These are phyloP conservation scores for Seriola aureovittata DNA, from an alignment of 2,113 vertebrate species.

Conservation along the genomic window DNA sequence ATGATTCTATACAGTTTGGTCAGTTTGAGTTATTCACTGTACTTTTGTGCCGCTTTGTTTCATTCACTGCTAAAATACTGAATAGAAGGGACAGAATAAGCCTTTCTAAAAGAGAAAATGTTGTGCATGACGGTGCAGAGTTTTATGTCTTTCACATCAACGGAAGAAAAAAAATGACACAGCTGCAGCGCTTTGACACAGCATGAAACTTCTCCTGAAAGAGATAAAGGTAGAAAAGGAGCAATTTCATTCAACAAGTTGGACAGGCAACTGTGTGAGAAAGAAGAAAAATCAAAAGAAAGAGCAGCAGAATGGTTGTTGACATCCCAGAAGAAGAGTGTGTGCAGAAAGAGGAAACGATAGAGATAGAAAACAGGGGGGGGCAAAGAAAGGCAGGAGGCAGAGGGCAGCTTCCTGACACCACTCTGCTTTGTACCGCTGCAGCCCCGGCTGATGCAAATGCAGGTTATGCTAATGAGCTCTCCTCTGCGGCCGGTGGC, in stretches of 20 bases:
- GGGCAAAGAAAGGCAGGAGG: conserved; percentile 30
- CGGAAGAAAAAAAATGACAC: not conserved
- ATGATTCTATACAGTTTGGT: no score
- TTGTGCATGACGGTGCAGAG: not conserved
- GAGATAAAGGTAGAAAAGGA: not conserved
- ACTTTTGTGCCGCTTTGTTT: not conserved
- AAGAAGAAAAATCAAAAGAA: not conserved
- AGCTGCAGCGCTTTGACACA: not conserved
- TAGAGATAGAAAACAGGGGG: not conserved
- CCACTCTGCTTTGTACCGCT: conserved; percentile 56
- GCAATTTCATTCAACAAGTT: not conserved
- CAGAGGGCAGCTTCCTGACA: conserved; percentile 56
- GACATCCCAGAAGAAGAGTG: not conserved
- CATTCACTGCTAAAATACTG: not conserved
- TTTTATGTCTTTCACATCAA: not conserved
- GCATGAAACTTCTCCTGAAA: not conserved
- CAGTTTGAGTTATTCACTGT: not conserved
- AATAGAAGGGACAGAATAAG: not conserved
- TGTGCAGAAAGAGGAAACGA: conserved; percentile 38
- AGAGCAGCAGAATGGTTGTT: not conserved
- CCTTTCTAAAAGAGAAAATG: not conserved
- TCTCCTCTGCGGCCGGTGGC: conserved; percentile 6
- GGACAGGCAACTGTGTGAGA: not conserved
- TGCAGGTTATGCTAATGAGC: conserved; percentile 69
- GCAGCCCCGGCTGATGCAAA: conserved; percentile 65